Conservation (phyloP, 2,888 invertebrate genomes). For the Miltochrista miniata region DNA sequence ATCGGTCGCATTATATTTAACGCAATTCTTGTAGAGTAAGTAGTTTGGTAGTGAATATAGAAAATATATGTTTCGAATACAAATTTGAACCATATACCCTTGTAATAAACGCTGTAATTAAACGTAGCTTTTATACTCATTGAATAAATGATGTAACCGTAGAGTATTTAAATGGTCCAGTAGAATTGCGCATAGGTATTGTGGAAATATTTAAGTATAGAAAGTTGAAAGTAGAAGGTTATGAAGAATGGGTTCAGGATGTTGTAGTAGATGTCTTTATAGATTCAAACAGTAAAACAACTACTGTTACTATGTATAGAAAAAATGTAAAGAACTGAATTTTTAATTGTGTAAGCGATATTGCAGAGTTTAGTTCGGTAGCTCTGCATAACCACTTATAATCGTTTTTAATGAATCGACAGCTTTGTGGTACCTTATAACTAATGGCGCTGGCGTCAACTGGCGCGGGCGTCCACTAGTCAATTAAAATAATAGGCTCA, state of each 20-base stretch:
- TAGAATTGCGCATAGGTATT: conserved; percentile 23
- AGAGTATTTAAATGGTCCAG: conserved; percentile 31
- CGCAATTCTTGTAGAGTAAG: background rate
- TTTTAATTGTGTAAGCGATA: background rate
- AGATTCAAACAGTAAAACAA: too few relatives aligned
- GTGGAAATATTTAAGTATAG: conserved; percentile 7
- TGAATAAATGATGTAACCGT: conserved; percentile 14
- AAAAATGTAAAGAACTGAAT: too few relatives aligned
- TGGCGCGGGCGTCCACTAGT: too few relatives aligned
- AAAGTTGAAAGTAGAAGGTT: background rate
- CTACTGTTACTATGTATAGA: too few relatives aligned
- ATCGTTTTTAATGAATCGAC: conserved; percentile 20
- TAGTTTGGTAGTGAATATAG: conserved; percentile 8
- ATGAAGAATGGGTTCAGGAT: background rate
- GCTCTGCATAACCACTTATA: conserved; percentile 20
- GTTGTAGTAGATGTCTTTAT: background rate
- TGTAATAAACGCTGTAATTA: conserved; percentile 26
- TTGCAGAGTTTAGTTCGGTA: conserved; percentile 23
- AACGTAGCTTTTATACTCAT: conserved; percentile 39
- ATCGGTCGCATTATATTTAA: background rate
- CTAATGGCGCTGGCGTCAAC: too few relatives aligned
- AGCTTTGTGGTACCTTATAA: too few relatives aligned
- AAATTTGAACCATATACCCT: background rate
- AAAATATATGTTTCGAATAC: background rate
- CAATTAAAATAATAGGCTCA: too few relatives aligned